phyloP scores from a whole-genome alignment of 2,113 vertebrate genomes.

The Tor tambroides region DNA sequence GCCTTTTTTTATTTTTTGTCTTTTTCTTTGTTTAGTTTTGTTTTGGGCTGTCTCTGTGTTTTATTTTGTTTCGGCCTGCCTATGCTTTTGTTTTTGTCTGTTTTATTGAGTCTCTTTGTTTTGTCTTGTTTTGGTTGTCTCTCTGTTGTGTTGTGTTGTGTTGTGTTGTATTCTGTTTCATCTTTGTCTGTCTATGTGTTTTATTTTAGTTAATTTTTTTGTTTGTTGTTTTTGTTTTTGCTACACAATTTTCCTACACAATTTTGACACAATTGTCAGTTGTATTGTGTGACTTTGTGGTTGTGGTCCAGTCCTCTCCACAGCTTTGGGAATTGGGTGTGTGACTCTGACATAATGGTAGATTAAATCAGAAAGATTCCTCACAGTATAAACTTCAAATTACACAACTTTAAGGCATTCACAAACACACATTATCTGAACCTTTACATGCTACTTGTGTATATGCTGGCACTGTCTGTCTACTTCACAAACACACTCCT shows the following conservation, averaged over 20 bases:
- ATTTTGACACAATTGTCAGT: neutral
- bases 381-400: conserved; percentile 15
- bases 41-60: too few relatives aligned
- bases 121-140: neutral
- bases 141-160: neutral
- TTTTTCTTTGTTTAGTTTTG: too few relatives aligned
- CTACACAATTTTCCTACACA: too few relatives aligned
- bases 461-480: neutral
- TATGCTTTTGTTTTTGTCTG: neutral
- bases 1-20: too few relatives aligned
- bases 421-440: conserved; percentile 20
- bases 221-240: neutral
- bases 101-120: neutral
- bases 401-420: neutral
- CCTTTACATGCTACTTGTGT: neutral
- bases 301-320: neutral
- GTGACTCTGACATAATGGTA: conserved; percentile 25
- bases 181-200: neutral
- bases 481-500: conserved; percentile 1
- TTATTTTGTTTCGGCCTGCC: too few relatives aligned
- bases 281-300: neutral
- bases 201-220: neutral
- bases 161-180: neutral
- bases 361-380: conserved; percentile 28
- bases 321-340: neutral